Conservation (phyloP, 2,888 invertebrate genomes). For the Neoascia interrupta region DNA sequence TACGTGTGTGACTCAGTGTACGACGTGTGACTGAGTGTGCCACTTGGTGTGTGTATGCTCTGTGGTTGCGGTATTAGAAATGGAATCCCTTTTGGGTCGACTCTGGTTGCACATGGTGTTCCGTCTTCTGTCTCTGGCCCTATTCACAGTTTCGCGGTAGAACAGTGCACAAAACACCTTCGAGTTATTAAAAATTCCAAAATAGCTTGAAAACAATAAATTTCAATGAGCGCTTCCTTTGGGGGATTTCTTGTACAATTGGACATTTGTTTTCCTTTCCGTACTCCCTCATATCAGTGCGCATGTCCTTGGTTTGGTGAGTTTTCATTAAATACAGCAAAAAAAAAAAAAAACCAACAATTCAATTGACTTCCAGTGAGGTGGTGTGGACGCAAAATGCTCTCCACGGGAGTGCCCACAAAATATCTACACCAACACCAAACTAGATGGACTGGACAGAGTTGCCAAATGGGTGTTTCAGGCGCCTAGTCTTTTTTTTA, state of each 20-base stretch:
- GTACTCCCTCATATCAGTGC: not conserved
- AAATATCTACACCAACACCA: not conserved
- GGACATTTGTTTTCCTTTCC: not conserved
- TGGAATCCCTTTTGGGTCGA: too few relatives aligned
- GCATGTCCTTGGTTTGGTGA: conserved; percentile 7
- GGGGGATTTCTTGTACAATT: conserved; percentile 10
- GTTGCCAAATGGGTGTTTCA: conserved; percentile 41
- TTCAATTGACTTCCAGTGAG: not conserved
- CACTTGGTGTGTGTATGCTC: too few relatives aligned
- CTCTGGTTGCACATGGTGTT: too few relatives aligned
- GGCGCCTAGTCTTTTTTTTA: too few relatives aligned
- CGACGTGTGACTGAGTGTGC: too few relatives aligned
- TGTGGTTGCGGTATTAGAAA: too few relatives aligned
- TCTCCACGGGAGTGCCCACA: not conserved
- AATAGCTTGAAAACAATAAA: conserved; percentile 49
- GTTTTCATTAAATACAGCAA: conserved; percentile 25
- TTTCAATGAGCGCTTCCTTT: conserved; percentile 31
- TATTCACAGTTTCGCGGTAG: not conserved
- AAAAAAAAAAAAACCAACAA: too few relatives aligned
- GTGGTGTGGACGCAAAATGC: not conserved
- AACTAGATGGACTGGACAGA: not conserved
- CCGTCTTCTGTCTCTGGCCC: too few relatives aligned
- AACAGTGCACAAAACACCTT: not conserved
- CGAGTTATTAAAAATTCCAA: conserved; percentile 49
- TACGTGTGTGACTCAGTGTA: too few relatives aligned